These are phyloP conservation scores for Candoia aspera DNA, from an alignment of 2,113 vertebrate species.

Conservation along the genomic window DNA sequence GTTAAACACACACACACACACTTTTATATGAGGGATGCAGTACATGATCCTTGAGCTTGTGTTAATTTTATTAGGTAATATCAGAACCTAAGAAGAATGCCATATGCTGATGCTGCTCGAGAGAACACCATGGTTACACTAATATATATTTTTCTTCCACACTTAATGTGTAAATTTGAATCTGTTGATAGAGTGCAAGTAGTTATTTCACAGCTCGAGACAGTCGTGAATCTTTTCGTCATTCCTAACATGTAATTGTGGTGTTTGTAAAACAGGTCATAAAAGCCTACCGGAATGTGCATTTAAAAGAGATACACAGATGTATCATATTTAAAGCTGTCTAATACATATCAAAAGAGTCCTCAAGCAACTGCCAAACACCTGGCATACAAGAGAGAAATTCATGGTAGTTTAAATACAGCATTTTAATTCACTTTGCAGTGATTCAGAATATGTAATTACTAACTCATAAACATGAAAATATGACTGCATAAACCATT, in stretches of 20 bases:
- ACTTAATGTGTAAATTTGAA: conserved; percentile 30
- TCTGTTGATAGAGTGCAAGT: conserved; percentile 52
- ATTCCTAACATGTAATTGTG: conserved; percentile 47
- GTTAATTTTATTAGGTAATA: not conserved
- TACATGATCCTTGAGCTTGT: not conserved
- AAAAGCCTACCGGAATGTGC: conserved; percentile 55
- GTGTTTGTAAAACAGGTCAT: conserved; percentile 41
- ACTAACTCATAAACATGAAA: conserved; percentile 70
- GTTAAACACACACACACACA: not conserved
- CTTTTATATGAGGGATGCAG: not conserved
- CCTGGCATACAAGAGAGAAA: conserved; percentile 69
- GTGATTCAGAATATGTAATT: conserved; percentile 64
- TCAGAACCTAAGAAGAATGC: not conserved
- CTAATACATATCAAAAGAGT: conserved; percentile 66
- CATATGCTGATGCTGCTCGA: not conserved
- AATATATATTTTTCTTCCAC: conserved; percentile 37
- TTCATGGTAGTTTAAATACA: conserved; percentile 68
- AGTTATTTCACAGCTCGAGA: conserved; percentile 61
- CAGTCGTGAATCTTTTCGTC: conserved; percentile 41
- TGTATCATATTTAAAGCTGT: conserved; percentile 69
- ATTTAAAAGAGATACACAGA: conserved; percentile 54
- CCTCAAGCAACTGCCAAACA: conserved; percentile 67
- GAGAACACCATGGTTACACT: conserved; percentile 8
- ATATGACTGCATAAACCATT: conserved; percentile 61
- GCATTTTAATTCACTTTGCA: conserved; percentile 74